Conservation (phyloP, 1,140 invertebrate genomes). For the Aphis gossypii region DNA sequence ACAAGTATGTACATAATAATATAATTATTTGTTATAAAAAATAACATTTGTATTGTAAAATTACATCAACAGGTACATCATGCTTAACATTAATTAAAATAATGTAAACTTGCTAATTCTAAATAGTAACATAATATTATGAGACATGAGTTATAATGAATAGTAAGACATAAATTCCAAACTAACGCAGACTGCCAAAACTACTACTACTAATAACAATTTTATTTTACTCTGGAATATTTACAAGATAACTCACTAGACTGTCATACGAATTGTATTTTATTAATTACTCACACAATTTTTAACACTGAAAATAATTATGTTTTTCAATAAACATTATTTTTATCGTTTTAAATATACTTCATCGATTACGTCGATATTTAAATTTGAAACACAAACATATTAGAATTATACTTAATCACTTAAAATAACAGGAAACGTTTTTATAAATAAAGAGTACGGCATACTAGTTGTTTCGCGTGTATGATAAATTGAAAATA, state of each 20-base stretch:
- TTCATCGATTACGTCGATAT: not conserved
- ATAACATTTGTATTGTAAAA: not conserved
- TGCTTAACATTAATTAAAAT: not conserved
- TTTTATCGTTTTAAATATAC: not conserved
- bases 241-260: not conserved
- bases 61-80: not conserved
- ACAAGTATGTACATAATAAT: not conserved
- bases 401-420: not conserved
- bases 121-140: not conserved
- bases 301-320: not conserved
- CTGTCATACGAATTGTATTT: not conserved
- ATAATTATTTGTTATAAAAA: not conserved
- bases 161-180: not conserved
- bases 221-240: not conserved
- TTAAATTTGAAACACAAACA: not conserved
- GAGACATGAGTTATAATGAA: not conserved
- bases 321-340: not conserved
- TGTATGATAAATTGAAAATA: not conserved
- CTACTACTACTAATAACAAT: not conserved
- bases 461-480: not conserved
- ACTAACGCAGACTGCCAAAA: not conserved
- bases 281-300: not conserved
- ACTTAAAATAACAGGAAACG: not conserved
- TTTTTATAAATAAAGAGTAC: not conserved
- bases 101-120: not conserved